These are phyloP conservation scores for Arizona elegans DNA, from an alignment of 2,113 vertebrate species.

Conservation along the genomic window DNA sequence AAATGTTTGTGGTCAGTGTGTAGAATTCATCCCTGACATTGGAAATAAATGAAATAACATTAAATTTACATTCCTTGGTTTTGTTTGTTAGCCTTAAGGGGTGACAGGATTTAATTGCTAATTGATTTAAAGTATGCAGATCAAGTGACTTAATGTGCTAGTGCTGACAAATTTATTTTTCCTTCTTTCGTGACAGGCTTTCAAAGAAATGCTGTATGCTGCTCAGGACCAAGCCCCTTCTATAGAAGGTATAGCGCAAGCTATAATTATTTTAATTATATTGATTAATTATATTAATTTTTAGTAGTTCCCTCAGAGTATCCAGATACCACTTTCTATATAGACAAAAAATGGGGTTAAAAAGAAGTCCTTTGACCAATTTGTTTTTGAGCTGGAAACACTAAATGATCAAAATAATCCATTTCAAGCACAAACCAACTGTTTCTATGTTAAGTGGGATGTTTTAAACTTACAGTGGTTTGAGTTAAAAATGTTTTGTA, in stretches of 20 bases:
- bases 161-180: constrained; percentile 36
- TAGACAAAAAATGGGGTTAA: background rate
- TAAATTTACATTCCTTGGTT: background rate
- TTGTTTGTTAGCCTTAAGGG: constrained; percentile 15
- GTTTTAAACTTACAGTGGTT: background rate
- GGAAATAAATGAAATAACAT: background rate
- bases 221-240: constrained; percentile 98
- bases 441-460: background rate
- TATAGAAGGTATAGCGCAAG: constrained; percentile 88
- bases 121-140: constrained; percentile 27
- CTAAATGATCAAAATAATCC: background rate
- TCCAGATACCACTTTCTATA: constrained; percentile 3
- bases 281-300: background rate
- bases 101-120: constrained; percentile 47
- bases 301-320: background rate
- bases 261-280: constrained; percentile 29
- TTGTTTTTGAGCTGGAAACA: background rate
- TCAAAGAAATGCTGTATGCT: constrained; percentile 98
- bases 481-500: background rate
- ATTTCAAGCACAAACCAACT: background rate
- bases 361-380: background rate
- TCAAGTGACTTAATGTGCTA: constrained; percentile 6
- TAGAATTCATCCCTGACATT: constrained; percentile 13
- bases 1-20: background rate
- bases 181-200: constrained; percentile 77